Conservation (phyloP, 23 tunicate genomes). For the Styela plicata region DNA sequence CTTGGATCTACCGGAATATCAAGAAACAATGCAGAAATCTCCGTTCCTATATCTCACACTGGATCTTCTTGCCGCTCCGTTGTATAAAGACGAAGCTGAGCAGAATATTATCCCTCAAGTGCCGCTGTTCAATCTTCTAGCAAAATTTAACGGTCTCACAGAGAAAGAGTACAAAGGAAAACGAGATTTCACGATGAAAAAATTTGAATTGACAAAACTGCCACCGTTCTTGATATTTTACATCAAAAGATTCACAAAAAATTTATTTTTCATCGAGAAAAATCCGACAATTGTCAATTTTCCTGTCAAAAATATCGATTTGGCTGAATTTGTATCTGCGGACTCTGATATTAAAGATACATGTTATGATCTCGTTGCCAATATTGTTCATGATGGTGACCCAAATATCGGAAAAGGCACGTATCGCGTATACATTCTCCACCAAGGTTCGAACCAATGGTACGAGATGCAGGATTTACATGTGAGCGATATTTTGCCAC, state of each 20-base stretch:
- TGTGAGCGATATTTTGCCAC: slow-evolving; percentile 85
- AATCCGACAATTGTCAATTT: slow-evolving; percentile 98
- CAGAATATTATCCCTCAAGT: slow-evolving; percentile 98
- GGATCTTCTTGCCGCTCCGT: slow-evolving; percentile 93
- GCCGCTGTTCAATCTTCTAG: slow-evolving; percentile 71
- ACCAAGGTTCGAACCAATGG: slow-evolving; percentile 90
- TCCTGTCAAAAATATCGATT: slow-evolving; percentile 85
- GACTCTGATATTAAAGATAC: slow-evolving; percentile 75
- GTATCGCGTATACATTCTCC: slow-evolving; percentile 79
- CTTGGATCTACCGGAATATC: slow-evolving; percentile 72
- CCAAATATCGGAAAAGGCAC: slow-evolving; percentile 92
- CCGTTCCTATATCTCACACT: slow-evolving; percentile 80
- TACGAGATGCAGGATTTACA: slow-evolving; percentile 93
- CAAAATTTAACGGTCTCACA: slow-evolving; percentile 78
- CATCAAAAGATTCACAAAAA: slow-evolving; percentile 94
- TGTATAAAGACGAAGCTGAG: slow-evolving; percentile 90
- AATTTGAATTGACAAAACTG: slow-evolving; percentile 64
- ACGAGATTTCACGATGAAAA: slow-evolving; percentile 92
- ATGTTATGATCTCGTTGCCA: slow-evolving; percentile 85
- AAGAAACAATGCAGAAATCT: slow-evolving; percentile 53
- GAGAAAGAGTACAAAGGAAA: slow-evolving; percentile 99
- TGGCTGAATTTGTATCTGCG: slow-evolving; percentile 72
- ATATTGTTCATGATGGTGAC: slow-evolving; percentile 97
- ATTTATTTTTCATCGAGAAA: slow-evolving; percentile 84
- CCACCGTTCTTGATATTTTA: slow-evolving; percentile 92